phyloP scores from a whole-genome alignment of 2,797 vertebrate species.

The Crenichthys baileyi region DNA sequence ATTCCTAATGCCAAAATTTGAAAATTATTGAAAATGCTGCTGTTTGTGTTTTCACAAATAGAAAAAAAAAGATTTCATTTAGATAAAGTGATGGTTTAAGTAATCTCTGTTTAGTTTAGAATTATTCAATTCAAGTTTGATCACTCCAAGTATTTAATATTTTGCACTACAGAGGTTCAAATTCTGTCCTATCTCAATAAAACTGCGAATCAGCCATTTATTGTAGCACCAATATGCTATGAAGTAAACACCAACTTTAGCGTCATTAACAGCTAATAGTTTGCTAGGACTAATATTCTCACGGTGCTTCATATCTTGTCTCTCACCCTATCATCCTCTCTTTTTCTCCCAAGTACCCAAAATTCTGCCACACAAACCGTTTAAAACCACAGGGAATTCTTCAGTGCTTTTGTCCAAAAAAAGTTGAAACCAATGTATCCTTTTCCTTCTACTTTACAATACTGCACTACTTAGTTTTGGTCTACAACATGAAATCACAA shows the following conservation, averaged over 20 bases:
- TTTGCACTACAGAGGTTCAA: background rate
- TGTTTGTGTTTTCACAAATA: background rate
- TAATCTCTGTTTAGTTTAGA: background rate
- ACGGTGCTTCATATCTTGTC: background rate
- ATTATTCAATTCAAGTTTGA: background rate
- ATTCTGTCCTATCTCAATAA: background rate
- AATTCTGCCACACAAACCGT: background rate
- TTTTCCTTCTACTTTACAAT: background rate
- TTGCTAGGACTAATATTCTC: background rate
- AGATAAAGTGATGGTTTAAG: background rate
- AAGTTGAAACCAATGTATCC: no score
- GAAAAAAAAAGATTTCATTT: background rate
- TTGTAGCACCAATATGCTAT: background rate
- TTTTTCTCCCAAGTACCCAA: background rate
- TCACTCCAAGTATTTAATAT: background rate
- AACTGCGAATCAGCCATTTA: background rate
- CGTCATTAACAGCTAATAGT: background rate
- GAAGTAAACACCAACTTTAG: background rate
- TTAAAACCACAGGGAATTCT: background rate
- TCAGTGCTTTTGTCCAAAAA: background rate
- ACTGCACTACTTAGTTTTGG: background rate
- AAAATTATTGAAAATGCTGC: background rate
- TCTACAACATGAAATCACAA: background rate
- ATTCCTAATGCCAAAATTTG: background rate
- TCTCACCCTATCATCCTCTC: background rate